Evolutionary conservation across 2,797 vertebrate species (phyloP).

Genomic region (Notamacropus eugenii): DNA sequence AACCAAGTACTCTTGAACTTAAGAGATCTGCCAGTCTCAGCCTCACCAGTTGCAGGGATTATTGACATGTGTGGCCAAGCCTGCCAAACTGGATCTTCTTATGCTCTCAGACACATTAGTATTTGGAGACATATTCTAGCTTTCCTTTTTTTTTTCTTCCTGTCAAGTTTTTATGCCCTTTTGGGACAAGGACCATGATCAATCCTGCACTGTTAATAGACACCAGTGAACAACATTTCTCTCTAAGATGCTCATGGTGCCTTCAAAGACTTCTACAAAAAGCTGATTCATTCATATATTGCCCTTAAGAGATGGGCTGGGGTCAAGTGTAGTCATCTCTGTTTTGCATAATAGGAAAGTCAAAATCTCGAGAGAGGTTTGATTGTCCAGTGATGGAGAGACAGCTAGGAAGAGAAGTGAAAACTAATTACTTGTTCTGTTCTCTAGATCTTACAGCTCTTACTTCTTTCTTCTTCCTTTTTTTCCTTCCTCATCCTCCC

Average conservation of each 20-base stretch:
- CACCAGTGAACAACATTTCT: background rate
- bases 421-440: background rate
- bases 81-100: background rate
- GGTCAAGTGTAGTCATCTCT: background rate
- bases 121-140: background rate
- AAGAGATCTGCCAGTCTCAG: background rate
- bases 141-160: background rate
- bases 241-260: background rate
- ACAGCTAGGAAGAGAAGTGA: background rate
- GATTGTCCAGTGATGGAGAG: background rate
- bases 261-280: background rate
- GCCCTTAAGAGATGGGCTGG: background rate
- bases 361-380: background rate
- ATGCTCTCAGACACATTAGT: background rate
- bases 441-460: background rate
- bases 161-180: background rate
- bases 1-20: background rate
- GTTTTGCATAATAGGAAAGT: background rate
- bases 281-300: background rate
- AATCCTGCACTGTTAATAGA: background rate
- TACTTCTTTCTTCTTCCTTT: background rate
- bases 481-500: background rate
- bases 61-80: background rate
- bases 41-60: background rate
- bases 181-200: background rate